A percentile compares a stretch with the other conserved stretches of the same genome.
Conservation (phyloP, 23 tunicate species). For the Halocynthia aurantium region DNA sequence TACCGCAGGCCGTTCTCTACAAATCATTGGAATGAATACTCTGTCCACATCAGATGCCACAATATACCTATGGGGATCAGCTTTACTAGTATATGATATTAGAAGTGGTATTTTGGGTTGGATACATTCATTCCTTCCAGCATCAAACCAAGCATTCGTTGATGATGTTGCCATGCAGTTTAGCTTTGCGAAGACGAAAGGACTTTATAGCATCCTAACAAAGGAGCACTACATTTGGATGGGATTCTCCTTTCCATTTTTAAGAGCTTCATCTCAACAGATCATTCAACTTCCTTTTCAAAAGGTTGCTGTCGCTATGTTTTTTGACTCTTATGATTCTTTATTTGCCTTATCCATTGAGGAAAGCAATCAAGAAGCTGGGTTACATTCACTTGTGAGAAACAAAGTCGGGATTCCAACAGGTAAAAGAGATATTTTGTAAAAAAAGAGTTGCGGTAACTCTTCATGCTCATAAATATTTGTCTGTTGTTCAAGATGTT, state of each 20-base stretch:
- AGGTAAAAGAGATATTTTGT: too few species aligned
- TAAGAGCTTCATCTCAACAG: not conserved
- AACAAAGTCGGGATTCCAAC: too few species aligned
- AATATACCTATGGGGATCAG: slow-evolving; percentile 39
- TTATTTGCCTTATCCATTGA: too few species aligned
- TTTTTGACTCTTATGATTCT: too few species aligned
- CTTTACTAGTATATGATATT: slow-evolving; percentile 32
- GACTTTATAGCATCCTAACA: slow-evolving; percentile 24
- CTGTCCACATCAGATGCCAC: slow-evolving; percentile 23
- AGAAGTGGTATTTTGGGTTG: slow-evolving; percentile 5
- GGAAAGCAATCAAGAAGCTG: too few species aligned
- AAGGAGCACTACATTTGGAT: slow-evolving; percentile 18
- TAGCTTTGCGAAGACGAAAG: slow-evolving; percentile 1
- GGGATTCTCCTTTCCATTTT: slow-evolving; percentile 12
- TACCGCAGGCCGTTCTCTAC: slow-evolving; percentile 15
- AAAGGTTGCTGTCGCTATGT: too few species aligned
- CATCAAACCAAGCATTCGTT: not conserved
- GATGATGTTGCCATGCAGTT: slow-evolving; percentile 24
- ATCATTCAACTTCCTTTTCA: not conserved
- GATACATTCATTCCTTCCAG: not conserved
- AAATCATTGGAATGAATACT: slow-evolving; percentile 18
- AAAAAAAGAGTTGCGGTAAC: too few species aligned
- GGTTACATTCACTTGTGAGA: too few species aligned
- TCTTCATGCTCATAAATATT: too few species aligned
- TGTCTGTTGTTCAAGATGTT: too few species aligned